Base-by-base conservation (phyloP, 2,113 vertebrate species). In the Callipepla squamata region DNA sequence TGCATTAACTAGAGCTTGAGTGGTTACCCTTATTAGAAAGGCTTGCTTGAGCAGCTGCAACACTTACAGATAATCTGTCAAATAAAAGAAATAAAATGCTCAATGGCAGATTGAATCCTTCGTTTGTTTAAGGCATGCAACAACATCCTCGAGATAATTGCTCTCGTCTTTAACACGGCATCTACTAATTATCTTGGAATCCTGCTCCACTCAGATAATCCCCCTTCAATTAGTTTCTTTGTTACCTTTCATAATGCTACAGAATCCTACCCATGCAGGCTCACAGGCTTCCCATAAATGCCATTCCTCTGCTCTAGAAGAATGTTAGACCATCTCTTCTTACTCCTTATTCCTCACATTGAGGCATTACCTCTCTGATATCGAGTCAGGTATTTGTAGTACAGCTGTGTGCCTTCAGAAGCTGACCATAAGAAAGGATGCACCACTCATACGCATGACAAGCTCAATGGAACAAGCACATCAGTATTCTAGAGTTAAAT, bases 201-300 rank as follows among this genome's bases (percentile, higher is more conserved):
- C 87, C 79, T 32, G 81, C 61, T 92, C 81, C 70, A 66, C 84
- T 70, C 51, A 48, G 65, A 68, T 90, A 85, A 95, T 83, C 57
- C 85, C 44, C 75, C 91, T 84, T 85, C 87, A 91, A 95, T 96
- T 93, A 93, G 87, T 87, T 92, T 85, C 91, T 85, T 84, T 59
- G 16, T 26, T 4, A 3, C 9, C 66, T 87, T 93, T 89, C 89
- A 53, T 58, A 92, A 91, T 55, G 82, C 86, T 66, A 5, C 6
- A 21, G 8, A 58, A 82, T 34, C 48, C 42, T 6, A 16, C 7
- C 59, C 28, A 4, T 12, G 45, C 21, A 50, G 61, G 70, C 87
- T 74, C 80, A 38, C 0, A 42, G 67, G 36, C 57, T 70, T 34
- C 72, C 30, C 34, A 34, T 10, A 48, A 82, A 69, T 2, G 20